Percentiles rank a stretch among this genome's conserved stretches.
These are phyloP conservation scores for Corvus hawaiiensis DNA, from an alignment of 2,113 vertebrate species.

Conservation along the genomic window DNA sequence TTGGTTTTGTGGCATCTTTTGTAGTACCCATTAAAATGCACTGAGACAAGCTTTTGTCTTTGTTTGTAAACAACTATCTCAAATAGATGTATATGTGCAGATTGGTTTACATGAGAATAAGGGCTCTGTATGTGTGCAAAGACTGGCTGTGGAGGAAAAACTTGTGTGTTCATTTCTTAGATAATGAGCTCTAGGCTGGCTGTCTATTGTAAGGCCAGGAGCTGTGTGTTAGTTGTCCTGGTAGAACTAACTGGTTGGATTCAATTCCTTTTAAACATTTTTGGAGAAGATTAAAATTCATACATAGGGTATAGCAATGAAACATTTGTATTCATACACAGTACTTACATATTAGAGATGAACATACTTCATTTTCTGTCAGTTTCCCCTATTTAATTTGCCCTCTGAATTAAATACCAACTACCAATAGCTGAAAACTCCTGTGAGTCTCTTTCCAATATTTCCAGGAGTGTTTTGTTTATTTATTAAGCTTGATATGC, in stretches of 20 bases:
- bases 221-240: not conserved
- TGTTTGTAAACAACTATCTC: not conserved
- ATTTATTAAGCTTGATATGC: not conserved
- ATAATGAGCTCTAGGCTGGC: not conserved
- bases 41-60: not conserved
- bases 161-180: not conserved
- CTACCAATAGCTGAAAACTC: not conserved
- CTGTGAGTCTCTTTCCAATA: not conserved
- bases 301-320: not conserved
- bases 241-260: not conserved
- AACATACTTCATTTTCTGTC: not conserved
- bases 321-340: not conserved
- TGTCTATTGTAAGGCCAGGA: not conserved
- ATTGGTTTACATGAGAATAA: not conserved
- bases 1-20: not conserved
- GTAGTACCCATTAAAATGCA: not conserved
- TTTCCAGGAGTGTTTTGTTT: not conserved
- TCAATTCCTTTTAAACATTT: not conserved
- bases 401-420: not conserved
- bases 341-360: not conserved
- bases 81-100: not conserved
- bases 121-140: not conserved
- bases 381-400: not conserved
- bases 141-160: not conserved
- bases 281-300: not conserved